Conservation (phyloP, 2,888 invertebrate species). For the Euplexia lucipara region DNA sequence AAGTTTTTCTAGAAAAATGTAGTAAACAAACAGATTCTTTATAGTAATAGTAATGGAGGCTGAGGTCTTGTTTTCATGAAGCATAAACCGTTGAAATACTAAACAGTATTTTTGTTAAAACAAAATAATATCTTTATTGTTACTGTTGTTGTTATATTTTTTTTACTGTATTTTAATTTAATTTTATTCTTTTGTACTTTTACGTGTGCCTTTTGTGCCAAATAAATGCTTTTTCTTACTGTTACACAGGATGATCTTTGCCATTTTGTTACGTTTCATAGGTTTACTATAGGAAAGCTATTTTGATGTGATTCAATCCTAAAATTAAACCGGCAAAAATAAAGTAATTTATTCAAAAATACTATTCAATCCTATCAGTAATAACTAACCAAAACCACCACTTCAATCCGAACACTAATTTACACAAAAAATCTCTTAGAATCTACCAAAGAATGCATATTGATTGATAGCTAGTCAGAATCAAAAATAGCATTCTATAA, state of each 20-base stretch:
- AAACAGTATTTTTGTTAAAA: background rate
- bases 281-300: no score
- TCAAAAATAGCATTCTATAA: constrained; percentile 26
- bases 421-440: constrained; percentile 6
- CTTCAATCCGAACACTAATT: background rate
- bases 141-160: no score
- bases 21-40: constrained; percentile 34
- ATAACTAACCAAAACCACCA: background rate
- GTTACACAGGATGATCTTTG: no score
- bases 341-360: no score
- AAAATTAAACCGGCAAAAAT: no score
- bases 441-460: constrained; percentile 9
- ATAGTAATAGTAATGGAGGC: background rate
- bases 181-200: no score
- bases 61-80: background rate
- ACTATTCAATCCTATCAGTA: background rate
- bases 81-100: background rate
- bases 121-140: no score
- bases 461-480: constrained; percentile 11
- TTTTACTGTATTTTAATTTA: no score
- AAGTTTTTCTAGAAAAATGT: constrained; percentile 11
- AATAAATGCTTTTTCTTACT: no score
- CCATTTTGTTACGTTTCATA: no score
- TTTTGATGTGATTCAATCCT: no score
- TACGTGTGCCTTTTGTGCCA: no score